These are phyloP conservation scores for Solenopsis invicta DNA, from an alignment of 1,140 invertebrate genomes.

Conservation along the genomic window DNA sequence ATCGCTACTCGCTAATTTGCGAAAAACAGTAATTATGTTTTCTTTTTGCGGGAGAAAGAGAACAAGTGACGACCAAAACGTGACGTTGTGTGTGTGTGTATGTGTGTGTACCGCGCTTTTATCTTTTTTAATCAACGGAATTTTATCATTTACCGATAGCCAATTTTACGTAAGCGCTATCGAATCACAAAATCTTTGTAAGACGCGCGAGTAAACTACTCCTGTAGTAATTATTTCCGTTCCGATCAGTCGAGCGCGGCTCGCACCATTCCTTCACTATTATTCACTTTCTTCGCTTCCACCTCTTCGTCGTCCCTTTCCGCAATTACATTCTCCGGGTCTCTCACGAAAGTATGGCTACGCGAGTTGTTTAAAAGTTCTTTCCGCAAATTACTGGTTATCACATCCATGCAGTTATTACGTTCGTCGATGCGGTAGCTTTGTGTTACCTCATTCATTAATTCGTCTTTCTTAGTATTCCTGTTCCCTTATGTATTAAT, in stretches of 20 bases:
- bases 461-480: neutral
- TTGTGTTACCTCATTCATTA: constrained; percentile 3
- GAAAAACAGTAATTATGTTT: constrained; percentile 43
- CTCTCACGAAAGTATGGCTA: constrained; percentile 68
- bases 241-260: constrained; percentile 54
- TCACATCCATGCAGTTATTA: constrained; percentile 82
- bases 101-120: too few relatives aligned
- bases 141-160: neutral
- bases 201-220: constrained; percentile 74
- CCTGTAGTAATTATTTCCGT: constrained; percentile 81
- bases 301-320: constrained; percentile 46
- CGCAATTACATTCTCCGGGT: constrained; percentile 59
- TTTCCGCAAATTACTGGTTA: constrained; percentile 85
- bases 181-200: constrained; percentile 77
- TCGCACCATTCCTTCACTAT: constrained; percentile 54
- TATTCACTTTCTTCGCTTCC: constrained; percentile 44
- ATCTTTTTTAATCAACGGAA: constrained; percentile 2
- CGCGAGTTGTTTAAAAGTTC: constrained; percentile 82
- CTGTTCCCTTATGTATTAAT: neutral
- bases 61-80: neutral
- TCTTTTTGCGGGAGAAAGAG: constrained; percentile 10
- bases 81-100: neutral
- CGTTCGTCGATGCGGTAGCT: constrained; percentile 64
- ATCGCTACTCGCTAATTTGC: constrained; percentile 55
- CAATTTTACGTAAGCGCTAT: constrained; percentile 65